Base-by-base conservation (phyloP, 2,797 vertebrate genomes). In the Diplodus sargus region DNA sequence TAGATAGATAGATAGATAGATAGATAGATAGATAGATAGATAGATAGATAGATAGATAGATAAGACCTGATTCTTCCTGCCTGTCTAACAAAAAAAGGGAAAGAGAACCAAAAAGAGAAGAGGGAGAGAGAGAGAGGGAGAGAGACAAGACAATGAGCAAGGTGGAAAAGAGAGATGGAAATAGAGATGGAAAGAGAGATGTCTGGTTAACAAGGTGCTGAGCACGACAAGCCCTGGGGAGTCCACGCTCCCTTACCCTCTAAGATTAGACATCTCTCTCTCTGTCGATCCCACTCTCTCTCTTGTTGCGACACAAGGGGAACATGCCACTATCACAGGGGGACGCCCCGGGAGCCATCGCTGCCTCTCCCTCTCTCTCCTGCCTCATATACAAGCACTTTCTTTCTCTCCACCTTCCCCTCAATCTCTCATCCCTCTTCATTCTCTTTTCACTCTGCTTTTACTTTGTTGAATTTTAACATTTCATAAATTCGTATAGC, bases 191-290 rank as follows among this genome's bases (percentile, higher is more conserved):
- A 92, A 88, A 89, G 87, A 92, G 90, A 92, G 91, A 91, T 70
- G 87, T 93, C 93, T 90, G 23, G 94, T 94, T 96, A 97, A 97
- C 95, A 95, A 96, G 96, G 96, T 95, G 92, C 86, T 93, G 94
- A 96, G 95, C 90, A 93, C 81, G 70, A 52, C 93, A 83, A 94
- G 92, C 96, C 94, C 93, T 85, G 82, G 95, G 96, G 96, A 96
- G 89, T 85, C 86, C 85, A 87, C 86, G 91, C 94, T 93, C 87
- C 91, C 95, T 95, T 79, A 72, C 90, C 91, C 91, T 91, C 90
- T 86, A 95, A 96, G 96, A 97, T 96, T 94, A 96, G 95, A 97
- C 88, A 92, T 93, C 93, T 93, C 91, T 95, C 93, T 95, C 81
- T 86, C 93, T 95, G 94, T 95, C 94, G 90, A 92, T 84, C 80